A percentile compares a stretch with the other conserved stretches of the same genome.
These are phyloP conservation scores for Scolopax mira DNA, from an alignment of 2,113 vertebrate species.

Conservation along the genomic window DNA sequence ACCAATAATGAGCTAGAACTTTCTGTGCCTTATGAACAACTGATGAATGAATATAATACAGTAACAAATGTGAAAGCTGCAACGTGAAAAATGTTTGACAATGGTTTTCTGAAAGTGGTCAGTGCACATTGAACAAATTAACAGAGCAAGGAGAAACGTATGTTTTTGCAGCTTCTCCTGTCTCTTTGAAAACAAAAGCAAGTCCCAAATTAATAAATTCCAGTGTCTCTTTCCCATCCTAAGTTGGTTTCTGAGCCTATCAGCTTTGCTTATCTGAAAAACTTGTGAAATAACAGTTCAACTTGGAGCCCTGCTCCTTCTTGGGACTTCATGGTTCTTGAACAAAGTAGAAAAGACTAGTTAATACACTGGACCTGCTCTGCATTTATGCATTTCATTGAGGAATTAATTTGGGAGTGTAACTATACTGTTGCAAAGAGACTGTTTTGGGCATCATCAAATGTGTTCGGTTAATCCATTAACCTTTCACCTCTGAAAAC, in stretches of 20 bases:
- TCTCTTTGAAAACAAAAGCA: conserved; percentile 25
- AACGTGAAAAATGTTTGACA: conserved; percentile 61
- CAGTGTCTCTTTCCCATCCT: background rate
- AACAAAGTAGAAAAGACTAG: conserved; percentile 32
- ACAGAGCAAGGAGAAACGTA: conserved; percentile 3
- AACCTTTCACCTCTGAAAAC: conserved; percentile 32
- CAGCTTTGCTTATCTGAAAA: conserved; percentile 19
- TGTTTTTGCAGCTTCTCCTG: background rate
- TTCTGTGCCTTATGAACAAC: conserved; percentile 88
- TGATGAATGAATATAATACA: conserved; percentile 89
- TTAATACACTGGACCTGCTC: conserved; percentile 59
- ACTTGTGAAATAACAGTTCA: conserved; percentile 55
- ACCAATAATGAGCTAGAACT: conserved; percentile 83
- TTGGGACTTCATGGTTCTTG: background rate
- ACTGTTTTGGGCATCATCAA: conserved; percentile 1
- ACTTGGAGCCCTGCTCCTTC: background rate
- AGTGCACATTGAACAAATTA: background rate
- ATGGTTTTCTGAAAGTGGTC: conserved; percentile 8
- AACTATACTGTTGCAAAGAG: conserved; percentile 15
- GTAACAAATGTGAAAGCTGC: conserved; percentile 79
- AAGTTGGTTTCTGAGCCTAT: conserved; percentile 12
- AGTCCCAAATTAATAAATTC: conserved; percentile 22
- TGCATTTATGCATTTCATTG: background rate
- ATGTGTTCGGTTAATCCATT: conserved; percentile 21
- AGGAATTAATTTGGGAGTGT: conserved; percentile 6